phyloP scores from a whole-genome alignment of 1,140 invertebrate genomes.

The Conopomorpha cramerella region DNA sequence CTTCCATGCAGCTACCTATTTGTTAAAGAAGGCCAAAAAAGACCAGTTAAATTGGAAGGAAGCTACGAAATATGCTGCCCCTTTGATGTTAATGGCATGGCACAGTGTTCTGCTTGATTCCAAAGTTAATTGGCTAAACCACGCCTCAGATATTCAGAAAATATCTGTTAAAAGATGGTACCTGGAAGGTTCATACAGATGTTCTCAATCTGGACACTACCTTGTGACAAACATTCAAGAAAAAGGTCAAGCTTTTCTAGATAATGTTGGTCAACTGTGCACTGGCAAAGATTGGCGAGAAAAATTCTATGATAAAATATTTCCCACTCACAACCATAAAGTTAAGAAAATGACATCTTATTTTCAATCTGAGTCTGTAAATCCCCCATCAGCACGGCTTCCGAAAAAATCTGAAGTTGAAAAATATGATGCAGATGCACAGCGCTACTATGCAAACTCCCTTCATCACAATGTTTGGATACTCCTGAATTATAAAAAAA shows the following conservation, averaged over 20 bases:
- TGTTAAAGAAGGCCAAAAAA: constrained; percentile 69
- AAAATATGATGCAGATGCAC: constrained; percentile 68
- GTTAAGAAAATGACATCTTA: constrained; percentile 67
- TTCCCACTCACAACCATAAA: constrained; percentile 63
- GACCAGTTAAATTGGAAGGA: constrained; percentile 70
- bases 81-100: constrained; percentile 69
- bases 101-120: constrained; percentile 61
- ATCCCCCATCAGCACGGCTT: constrained; percentile 60
- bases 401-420: constrained; percentile 64
- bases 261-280: constrained; percentile 54
- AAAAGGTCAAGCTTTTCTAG: constrained; percentile 38
- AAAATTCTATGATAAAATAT: constrained; percentile 69
- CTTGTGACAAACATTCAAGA: constrained; percentile 53
- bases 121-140: constrained; percentile 62
- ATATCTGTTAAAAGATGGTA: constrained; percentile 64
- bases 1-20: constrained; percentile 71
- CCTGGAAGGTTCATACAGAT: constrained; percentile 70
- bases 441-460: constrained; percentile 71
- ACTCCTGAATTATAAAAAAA: constrained; percentile 64
- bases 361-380: constrained; percentile 60
- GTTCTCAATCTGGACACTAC: constrained; percentile 75
- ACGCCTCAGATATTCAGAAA: constrained; percentile 58
- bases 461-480: constrained; percentile 85
- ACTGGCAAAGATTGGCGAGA: constrained; percentile 70
- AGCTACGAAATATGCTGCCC: constrained; percentile 59